phyloP scores from a whole-genome alignment of 1,140 invertebrate species.

The Drosophila malerkotliana region DNA sequence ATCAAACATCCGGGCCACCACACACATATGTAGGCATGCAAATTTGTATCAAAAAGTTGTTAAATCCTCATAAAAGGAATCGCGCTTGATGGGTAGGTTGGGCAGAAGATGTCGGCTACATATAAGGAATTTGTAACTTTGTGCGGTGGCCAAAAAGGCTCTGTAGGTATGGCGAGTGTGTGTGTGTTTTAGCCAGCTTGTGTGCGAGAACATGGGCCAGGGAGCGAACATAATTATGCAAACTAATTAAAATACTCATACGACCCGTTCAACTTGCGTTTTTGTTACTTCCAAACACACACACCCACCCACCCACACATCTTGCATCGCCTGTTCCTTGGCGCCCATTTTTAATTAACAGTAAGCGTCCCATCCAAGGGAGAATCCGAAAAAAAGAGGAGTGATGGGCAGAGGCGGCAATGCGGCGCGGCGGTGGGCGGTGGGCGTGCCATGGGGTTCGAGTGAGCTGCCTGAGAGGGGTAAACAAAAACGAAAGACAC shows the following conservation, averaged over 20 bases:
- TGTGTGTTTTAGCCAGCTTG: neutral
- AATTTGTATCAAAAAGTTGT: slow-evolving; percentile 71
- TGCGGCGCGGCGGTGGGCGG: neutral
- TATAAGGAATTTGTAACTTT: slow-evolving; percentile 63
- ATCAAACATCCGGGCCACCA: slow-evolving; percentile 12
- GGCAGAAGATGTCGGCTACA: slow-evolving; percentile 25
- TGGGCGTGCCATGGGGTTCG: neutral
- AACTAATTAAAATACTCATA: slow-evolving; percentile 83
- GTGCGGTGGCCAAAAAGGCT: slow-evolving; percentile 48
- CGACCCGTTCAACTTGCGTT: slow-evolving; percentile 63
- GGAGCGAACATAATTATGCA: slow-evolving; percentile 77
- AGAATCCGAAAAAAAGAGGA: slow-evolving; percentile 29
- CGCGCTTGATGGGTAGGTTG: slow-evolving; percentile 38
- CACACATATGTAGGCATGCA: slow-evolving; percentile 15
- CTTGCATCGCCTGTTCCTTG: slow-evolving; percentile 43
- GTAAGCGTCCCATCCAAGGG: slow-evolving; percentile 66
- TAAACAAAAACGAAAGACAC: slow-evolving; percentile 82
- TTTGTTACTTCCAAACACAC: slow-evolving; percentile 30
- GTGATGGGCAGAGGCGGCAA: neutral
- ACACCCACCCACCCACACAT: neutral
- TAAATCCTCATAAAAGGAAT: slow-evolving; percentile 51
- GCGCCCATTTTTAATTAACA: slow-evolving; percentile 80
- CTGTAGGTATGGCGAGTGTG: slow-evolving; percentile 11
- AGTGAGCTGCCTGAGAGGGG: slow-evolving; percentile 49
- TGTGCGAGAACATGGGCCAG: slow-evolving; percentile 9